Conservation (phyloP, 1,140 invertebrate species). For the Atta texana region DNA sequence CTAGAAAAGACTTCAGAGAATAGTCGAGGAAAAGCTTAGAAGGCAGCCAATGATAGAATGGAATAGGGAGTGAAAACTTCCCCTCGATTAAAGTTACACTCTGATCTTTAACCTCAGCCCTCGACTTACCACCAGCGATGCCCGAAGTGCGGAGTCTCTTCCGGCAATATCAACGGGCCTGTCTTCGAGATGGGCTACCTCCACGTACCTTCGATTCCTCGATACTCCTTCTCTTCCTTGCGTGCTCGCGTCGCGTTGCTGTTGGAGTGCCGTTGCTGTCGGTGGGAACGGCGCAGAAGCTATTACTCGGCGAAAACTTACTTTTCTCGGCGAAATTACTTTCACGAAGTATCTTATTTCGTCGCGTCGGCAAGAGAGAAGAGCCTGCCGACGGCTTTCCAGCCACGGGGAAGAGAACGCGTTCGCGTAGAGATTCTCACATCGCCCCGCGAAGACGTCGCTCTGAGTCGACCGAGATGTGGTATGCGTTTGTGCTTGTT, state of each 20-base stretch:
- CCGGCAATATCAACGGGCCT: conserved; percentile 61
- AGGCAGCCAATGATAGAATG: neutral
- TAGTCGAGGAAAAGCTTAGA: neutral
- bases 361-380: conserved; percentile 48
- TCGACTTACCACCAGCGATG: conserved; percentile 32
- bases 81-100: conserved; percentile 74
- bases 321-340: conserved; percentile 78
- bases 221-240: neutral
- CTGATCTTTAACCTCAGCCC: conserved; percentile 66
- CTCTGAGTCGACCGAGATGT: neutral
- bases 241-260: conserved; percentile 61
- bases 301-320: conserved; percentile 79
- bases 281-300: conserved; percentile 65
- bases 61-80: neutral
- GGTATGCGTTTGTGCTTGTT: conserved; percentile 34
- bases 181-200: conserved; percentile 34
- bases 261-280: conserved; percentile 61
- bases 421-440: conserved; percentile 34
- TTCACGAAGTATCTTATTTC: conserved; percentile 79
- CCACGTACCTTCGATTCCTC: neutral
- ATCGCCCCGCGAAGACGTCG: neutral
- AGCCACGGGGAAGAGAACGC: conserved; percentile 4
- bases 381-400: conserved; percentile 19
- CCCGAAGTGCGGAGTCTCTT: conserved; percentile 66
- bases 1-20: conserved; percentile 20